Percentiles rank a stretch among this genome's conserved stretches.
Evolutionary conservation across 2,113 vertebrate genomes (phyloP).

Genomic region (Semnopithecus entellus): DNA sequence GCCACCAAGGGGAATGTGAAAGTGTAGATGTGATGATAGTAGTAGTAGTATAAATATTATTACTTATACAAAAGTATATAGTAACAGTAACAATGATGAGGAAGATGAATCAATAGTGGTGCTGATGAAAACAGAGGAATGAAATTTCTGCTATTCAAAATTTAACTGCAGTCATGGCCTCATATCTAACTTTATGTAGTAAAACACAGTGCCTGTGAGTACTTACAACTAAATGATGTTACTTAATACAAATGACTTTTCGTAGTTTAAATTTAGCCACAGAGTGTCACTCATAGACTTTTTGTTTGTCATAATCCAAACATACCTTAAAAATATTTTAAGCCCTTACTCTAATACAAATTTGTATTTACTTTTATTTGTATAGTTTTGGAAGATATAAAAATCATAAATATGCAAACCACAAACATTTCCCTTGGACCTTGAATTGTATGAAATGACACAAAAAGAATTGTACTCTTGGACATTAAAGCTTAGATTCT

Average conservation of each 20-base stretch:
- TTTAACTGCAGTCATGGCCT: background rate
- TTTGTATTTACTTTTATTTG: background rate
- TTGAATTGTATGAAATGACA: background rate
- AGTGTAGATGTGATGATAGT: background rate
- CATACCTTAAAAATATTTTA: slow-evolving; percentile 16
- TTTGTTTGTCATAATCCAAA: background rate
- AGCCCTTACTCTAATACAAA: background rate
- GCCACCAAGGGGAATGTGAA: background rate
- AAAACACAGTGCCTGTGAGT: background rate
- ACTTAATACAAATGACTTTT: background rate
- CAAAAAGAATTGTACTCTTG: background rate
- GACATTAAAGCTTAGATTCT: background rate
- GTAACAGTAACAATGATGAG: background rate
- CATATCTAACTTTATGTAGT: background rate
- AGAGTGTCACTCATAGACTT: background rate
- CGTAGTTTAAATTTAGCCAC: background rate
- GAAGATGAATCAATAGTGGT: background rate
- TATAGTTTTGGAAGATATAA: background rate
- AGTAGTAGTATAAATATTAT: background rate
- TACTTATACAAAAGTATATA: background rate
- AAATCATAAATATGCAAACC: background rate
- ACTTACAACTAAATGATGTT: background rate
- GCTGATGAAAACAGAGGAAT: background rate
- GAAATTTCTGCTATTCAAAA: background rate
- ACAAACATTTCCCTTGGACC: background rate